Percentiles rank a stretch among this genome's conserved stretches.
phyloP scores from a whole-genome alignment of 2,113 vertebrate species.

The Mirounga angustirostris region DNA sequence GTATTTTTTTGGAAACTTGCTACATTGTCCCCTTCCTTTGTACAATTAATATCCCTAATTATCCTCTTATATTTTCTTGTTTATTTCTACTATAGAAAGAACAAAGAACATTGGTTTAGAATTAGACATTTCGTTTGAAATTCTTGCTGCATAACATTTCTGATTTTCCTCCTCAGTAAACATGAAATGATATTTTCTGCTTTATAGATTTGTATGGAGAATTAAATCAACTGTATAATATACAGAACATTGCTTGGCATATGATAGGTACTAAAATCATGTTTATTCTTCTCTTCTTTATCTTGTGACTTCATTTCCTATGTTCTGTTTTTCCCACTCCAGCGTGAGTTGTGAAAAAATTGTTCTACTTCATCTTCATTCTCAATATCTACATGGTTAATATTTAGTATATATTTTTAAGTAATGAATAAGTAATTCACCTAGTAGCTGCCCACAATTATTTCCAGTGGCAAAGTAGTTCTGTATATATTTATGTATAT shows the following conservation, averaged over 20 bases:
- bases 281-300: background rate
- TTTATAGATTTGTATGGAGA: background rate
- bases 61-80: background rate
- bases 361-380: background rate
- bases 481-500: background rate
- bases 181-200: background rate
- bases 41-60: background rate
- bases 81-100: background rate
- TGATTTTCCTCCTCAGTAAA: background rate
- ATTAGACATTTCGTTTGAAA: background rate
- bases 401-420: background rate
- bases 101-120: background rate
- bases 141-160: background rate
- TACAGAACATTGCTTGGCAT: background rate
- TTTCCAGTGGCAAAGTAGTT: background rate
- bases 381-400: background rate
- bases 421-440: background rate
- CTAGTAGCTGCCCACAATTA: background rate
- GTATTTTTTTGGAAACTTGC: background rate
- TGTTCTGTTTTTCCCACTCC: background rate
- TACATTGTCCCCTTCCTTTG: background rate
- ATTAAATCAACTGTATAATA: background rate
- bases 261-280: background rate
- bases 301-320: background rate
- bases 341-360: background rate